Evolutionary conservation across 2,888 invertebrate genomes (phyloP).

Genomic region (Pristionchus maxplancki): DNA sequence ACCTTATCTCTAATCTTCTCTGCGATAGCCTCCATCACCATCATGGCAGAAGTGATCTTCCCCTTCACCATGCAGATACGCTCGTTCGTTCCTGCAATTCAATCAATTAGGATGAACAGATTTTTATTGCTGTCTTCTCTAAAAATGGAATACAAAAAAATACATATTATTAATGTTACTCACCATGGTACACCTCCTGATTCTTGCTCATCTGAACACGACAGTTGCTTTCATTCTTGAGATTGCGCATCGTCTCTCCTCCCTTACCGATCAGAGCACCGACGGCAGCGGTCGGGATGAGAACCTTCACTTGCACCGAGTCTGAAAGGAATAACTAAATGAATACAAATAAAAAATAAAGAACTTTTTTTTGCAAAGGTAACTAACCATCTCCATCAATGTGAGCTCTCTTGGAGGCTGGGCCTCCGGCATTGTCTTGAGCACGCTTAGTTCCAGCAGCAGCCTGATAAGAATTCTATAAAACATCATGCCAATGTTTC

Average conservation of each 20-base stretch:
- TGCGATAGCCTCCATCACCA: constrained; percentile 93
- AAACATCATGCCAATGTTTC: not conserved
- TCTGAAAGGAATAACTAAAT: constrained; percentile 52
- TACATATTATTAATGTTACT: constrained; percentile 62
- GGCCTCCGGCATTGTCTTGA: constrained; percentile 68
- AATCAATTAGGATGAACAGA: not conserved
- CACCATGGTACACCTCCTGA: constrained; percentile 98
- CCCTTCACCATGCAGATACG: constrained; percentile 94
- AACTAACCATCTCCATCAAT: constrained; percentile 63
- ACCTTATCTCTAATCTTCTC: constrained; percentile 96
- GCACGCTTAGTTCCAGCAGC: constrained; percentile 67
- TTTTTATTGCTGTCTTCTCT: not conserved
- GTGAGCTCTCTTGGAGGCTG: constrained; percentile 73
- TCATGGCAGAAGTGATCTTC: constrained; percentile 91
- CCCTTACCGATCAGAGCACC: constrained; percentile 99
- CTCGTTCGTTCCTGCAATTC: constrained; percentile 85
- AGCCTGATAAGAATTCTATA: constrained; percentile 17
- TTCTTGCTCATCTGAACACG: constrained; percentile 99
- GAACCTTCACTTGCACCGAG: constrained; percentile 72
- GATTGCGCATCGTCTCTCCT: constrained; percentile 96
- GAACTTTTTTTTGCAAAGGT: not conserved
- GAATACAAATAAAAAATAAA: not conserved
- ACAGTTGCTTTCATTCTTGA: constrained; percentile 97
- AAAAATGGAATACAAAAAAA: no score
- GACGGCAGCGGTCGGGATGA: constrained; percentile 87